A percentile compares a stretch with the other conserved stretches of the same genome.
Evolutionary conservation across 1,140 invertebrate species (phyloP).

Genomic region (Leptinotarsa texana): DNA sequence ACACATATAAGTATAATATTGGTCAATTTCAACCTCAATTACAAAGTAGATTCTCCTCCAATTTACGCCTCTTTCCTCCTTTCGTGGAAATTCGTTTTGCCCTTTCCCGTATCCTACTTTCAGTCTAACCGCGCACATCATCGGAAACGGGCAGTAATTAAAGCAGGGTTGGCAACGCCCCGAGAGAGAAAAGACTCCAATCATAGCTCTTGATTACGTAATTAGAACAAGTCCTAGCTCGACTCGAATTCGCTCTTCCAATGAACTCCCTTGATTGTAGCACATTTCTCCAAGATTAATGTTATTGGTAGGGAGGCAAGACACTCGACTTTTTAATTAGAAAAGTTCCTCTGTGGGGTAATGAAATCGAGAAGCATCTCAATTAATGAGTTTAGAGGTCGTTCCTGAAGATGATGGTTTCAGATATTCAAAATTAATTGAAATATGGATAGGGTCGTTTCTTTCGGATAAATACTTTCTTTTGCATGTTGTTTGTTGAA

Average conservation of each 20-base stretch:
- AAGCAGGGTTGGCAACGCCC: conserved; percentile 7
- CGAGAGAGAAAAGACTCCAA: not conserved
- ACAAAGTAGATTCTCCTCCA: too few species aligned
- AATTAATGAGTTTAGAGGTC: conserved; percentile 1
- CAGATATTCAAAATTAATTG: not conserved
- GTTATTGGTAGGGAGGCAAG: not conserved
- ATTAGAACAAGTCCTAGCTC: conserved; percentile 5
- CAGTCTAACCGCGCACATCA: conserved; percentile 5
- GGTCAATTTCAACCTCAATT: too few species aligned
- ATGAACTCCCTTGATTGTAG: conserved; percentile 8
- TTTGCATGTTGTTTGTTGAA: not conserved
- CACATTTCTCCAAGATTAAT: conserved; percentile 1
- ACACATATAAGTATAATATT: too few species aligned
- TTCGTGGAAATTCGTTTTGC: not conserved
- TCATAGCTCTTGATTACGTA: conserved; percentile 4
- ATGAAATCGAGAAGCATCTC: not conserved
- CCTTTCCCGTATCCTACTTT: not conserved
- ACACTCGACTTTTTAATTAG: not conserved
- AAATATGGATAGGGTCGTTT: not conserved
- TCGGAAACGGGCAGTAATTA: not conserved
- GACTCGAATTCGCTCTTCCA: not conserved
- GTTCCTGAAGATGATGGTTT: not conserved
- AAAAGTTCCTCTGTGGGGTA: not conserved
- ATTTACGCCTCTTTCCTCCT: not conserved
- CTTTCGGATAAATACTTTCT: not conserved